These are phyloP conservation scores for Tanypteryx hageni DNA, from an alignment of 2,888 invertebrate genomes.

Conservation along the genomic window DNA sequence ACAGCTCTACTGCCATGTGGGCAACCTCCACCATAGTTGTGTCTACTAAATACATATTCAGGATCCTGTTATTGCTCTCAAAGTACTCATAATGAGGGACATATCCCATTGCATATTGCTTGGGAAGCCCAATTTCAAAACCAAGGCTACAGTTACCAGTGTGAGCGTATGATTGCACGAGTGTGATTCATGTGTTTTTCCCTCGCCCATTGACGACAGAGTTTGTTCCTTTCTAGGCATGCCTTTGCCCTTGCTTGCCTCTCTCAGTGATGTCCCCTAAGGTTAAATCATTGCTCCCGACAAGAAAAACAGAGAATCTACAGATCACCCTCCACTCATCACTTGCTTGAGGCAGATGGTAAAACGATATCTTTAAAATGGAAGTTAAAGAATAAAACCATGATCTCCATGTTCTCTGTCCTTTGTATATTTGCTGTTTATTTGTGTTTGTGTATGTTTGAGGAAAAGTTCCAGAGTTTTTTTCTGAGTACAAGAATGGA, in stretches of 20 bases:
- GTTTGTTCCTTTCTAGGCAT: conserved; percentile 42
- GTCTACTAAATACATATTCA: background rate
- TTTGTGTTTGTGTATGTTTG: conserved; percentile 52
- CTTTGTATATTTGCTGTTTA: conserved; percentile 60
- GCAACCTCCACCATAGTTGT: conserved; percentile 24
- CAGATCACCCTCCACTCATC: conserved; percentile 36
- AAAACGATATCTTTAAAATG: background rate
- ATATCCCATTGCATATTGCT: background rate
- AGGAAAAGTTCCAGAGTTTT: conserved; percentile 23
- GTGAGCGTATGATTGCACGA: conserved; percentile 20
- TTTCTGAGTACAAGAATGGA: conserved; percentile 34
- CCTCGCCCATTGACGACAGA: conserved; percentile 36
- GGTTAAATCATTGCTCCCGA: conserved; percentile 30
- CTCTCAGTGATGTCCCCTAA: conserved; percentile 5
- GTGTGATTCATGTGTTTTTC: conserved; percentile 39
- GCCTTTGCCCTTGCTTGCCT: conserved; percentile 41
- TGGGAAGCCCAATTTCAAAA: conserved; percentile 30
- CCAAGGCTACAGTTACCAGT: conserved; percentile 50
- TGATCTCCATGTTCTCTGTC: conserved; percentile 64
- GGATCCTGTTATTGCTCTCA: conserved; percentile 35
- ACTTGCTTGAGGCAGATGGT: conserved; percentile 47
- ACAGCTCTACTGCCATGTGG: conserved; percentile 30
- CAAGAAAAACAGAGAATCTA: conserved; percentile 34
- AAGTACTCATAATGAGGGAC: background rate
- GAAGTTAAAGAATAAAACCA: conserved; percentile 49